A percentile compares a stretch with the other conserved stretches of the same genome.
Conservation (phyloP, 2,888 invertebrate genomes). For the Nephrotoma appendiculata region DNA sequence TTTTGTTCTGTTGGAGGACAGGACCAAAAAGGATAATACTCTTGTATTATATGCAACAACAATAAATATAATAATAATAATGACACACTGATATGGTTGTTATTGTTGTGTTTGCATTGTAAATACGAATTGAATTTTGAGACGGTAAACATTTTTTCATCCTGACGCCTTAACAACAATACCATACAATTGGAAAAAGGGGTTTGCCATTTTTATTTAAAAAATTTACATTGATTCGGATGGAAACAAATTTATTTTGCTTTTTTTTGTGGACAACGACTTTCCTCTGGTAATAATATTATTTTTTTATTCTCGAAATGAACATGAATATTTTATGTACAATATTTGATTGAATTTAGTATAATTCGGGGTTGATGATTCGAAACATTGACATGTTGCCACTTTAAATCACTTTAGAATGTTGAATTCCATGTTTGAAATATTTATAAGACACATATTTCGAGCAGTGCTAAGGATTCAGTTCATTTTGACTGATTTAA, state of each 20-base stretch:
- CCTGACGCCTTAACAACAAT: background rate
- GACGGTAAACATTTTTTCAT: background rate
- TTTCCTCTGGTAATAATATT: background rate
- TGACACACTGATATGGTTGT: background rate
- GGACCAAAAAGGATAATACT: background rate
- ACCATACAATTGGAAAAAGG: background rate
- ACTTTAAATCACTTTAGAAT: background rate
- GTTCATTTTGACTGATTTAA: background rate
- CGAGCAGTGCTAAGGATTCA: background rate
- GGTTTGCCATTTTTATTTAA: background rate
- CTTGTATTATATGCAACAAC: background rate
- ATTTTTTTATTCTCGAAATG: background rate
- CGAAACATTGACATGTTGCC: background rate
- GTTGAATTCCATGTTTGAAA: background rate
- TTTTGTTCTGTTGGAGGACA: background rate
- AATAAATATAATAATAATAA: background rate
- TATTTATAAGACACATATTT: background rate
- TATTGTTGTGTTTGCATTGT: background rate
- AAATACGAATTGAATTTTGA: background rate
- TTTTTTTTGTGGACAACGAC: background rate
- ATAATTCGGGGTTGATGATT: background rate
- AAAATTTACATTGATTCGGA: background rate
- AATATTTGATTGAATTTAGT: background rate
- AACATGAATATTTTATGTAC: background rate
- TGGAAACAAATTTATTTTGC: background rate